Evolutionary conservation across 2,113 vertebrate genomes (phyloP), one percentile per base, ranked within the genome.

Genomic region (Archocentrus centrarchus): DNA sequence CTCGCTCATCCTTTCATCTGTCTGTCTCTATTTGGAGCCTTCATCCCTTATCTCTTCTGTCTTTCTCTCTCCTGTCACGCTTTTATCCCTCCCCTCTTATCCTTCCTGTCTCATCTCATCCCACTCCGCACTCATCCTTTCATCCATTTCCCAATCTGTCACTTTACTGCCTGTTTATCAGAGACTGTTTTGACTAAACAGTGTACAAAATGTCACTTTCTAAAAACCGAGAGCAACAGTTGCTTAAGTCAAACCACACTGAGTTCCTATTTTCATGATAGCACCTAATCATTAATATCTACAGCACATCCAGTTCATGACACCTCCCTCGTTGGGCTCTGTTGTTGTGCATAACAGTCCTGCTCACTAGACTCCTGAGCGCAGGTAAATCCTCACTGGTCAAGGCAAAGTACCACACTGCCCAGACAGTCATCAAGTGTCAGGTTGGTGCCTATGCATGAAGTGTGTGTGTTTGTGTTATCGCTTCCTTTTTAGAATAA

Each of bases 81-180:
- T 92, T 92, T 93, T 76, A 93, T 91, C 82, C 86, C 61, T 80
- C 75, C 62, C 64, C 90, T 89, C 88, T 93, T 75, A 89, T 91
- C 86, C 82, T 44, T 30, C 7, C 79, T 18, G 82, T 90, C 85
- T 90, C 81, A 90, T 93, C 88, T 89, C 83, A 80, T 88, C 82
- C 86, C 77, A 30, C 88, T 89, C 79, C 57, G 41, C 4, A n/a
- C 80, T 87, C 84, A 75, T 77, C 53, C 78, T 81, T 89, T 88
- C 83, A 88, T 88, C 75, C 79, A 41, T 86, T 77, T 80, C 83
- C 80, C 79, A 0, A 2, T 87, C 59, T 88, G 86, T 86, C 88
- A 88, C 59, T 85, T 88, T 81, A 27, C 86, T 39, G 68, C 76
- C 83, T 83, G 83, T 76, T 88, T 90, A 85, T 88, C 87, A 70